Conservation (phyloP, 1,140 invertebrate genomes). For the Manduca sexta region DNA sequence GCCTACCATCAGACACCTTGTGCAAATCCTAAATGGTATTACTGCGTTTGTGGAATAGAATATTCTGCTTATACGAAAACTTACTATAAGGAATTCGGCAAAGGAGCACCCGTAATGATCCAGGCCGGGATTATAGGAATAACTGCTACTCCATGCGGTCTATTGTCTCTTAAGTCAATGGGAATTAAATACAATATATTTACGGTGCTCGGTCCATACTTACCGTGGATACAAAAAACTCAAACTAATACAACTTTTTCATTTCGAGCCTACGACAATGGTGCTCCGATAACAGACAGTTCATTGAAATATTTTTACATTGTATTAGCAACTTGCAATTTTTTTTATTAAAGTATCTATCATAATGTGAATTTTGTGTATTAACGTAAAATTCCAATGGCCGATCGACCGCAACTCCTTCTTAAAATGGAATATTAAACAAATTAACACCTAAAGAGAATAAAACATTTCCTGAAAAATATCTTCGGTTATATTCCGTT, state of each 20-base stretch:
- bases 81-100: slow-evolving; percentile 34
- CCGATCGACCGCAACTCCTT: too few species aligned
- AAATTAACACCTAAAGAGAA: background rate
- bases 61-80: slow-evolving; percentile 15
- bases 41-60: slow-evolving; percentile 50
- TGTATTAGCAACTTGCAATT: too few species aligned
- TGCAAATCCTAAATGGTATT: slow-evolving; percentile 47
- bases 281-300: background rate
- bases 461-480: slow-evolving; percentile 1
- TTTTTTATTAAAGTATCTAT: too few species aligned
- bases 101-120: slow-evolving; percentile 42
- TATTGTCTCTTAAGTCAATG: slow-evolving; percentile 19
- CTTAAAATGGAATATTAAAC: background rate
- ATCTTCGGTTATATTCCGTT: slow-evolving; percentile 19
- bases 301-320: too few species aligned
- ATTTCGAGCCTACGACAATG: background rate
- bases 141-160: slow-evolving; percentile 24
- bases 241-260: background rate
- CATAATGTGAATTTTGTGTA: too few species aligned
- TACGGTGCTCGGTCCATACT: slow-evolving; percentile 39
- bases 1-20: slow-evolving; percentile 36
- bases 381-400: too few species aligned
- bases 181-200: slow-evolving; percentile 38
- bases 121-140: slow-evolving; percentile 33
- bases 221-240: slow-evolving; percentile 36